Evolutionary conservation across 2,113 vertebrate genomes (phyloP), one percentile per base, ranked within the genome.

Genomic region (Colistium nudipinnis): DNA sequence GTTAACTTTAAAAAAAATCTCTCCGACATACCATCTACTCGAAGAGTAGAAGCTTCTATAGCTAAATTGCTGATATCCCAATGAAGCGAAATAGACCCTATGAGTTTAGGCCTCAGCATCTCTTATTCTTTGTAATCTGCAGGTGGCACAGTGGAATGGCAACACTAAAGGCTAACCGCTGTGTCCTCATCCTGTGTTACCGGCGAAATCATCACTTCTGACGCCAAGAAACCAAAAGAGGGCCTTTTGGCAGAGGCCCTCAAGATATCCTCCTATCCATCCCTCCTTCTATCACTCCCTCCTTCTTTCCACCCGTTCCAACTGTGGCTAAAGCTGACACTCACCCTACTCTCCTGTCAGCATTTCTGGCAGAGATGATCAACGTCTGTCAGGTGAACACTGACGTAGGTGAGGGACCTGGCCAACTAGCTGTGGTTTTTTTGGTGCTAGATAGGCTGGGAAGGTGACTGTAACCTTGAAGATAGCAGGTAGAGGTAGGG

Each of bases 321-420:
- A 87, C 87, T 87, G 89, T 83, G 85, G 81, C 73, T 72, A 77
- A 90, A 89, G 82, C 82, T 82, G 89, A 87, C 86, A 81, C 75
- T 73, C 76, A 73, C 82, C 69, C 80, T 59, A 62, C 76, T 81
- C 65, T 74, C 65, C 79, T 75, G 68, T 83, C 86, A 71, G 82
- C 82, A 71, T 59, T 75, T 81, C 59, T 90, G 88, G 90, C 87
- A 81, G 11, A 14, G 31, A 54, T 51, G 52, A 22, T 68, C 25
- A 65, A 64, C 66, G 72, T 81, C 78, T 88, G 83, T 83, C 70
- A 66, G 48, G 49, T 16, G 33, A 56, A 77, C 55, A 69, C 59
- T 61, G 54, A 68, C 27, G 62, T 59, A 39, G 63, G 48, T 41
- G 9, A 51, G 20, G 28, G 67, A 24, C n/a, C 31, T 20, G 9